Conservation (phyloP, 1,140 invertebrate genomes). For the Ceratina japonica region DNA sequence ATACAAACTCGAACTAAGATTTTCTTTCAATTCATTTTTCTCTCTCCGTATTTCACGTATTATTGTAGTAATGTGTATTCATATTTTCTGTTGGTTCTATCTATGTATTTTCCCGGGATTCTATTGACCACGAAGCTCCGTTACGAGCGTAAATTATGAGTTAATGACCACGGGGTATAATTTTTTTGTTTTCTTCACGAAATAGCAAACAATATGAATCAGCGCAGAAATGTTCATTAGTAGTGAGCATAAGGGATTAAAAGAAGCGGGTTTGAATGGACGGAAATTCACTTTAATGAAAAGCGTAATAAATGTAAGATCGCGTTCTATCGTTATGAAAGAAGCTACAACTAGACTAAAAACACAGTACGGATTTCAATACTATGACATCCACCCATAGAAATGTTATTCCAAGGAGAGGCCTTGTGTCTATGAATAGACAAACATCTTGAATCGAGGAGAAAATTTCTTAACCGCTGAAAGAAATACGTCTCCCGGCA, state of each 20-base stretch:
- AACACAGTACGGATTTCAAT: not conserved
- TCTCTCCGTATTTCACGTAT: too few species aligned
- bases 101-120: not conserved
- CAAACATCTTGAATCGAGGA: not conserved
- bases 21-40: too few species aligned
- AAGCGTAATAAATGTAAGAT: slow-evolving; percentile 2
- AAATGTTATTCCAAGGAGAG: not conserved
- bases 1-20: too few species aligned
- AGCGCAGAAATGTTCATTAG: slow-evolving; percentile 4
- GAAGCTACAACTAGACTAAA: slow-evolving; percentile 11
- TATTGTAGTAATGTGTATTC: too few species aligned
- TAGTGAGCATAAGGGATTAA: not conserved
- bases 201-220: slow-evolving; percentile 1
- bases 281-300: slow-evolving; percentile 23
- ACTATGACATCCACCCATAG: not conserved
- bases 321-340: not conserved
- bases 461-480: not conserved
- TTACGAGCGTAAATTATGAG: not conserved
- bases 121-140: not conserved
- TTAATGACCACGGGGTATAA: not conserved
- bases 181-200: not conserved
- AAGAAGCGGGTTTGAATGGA: slow-evolving; percentile 17
- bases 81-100: too few species aligned
- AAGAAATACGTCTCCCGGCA: not conserved
- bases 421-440: not conserved